Evolutionary conservation across 2,113 vertebrate species (phyloP).

Genomic region (Montifringilla adamsi): DNA sequence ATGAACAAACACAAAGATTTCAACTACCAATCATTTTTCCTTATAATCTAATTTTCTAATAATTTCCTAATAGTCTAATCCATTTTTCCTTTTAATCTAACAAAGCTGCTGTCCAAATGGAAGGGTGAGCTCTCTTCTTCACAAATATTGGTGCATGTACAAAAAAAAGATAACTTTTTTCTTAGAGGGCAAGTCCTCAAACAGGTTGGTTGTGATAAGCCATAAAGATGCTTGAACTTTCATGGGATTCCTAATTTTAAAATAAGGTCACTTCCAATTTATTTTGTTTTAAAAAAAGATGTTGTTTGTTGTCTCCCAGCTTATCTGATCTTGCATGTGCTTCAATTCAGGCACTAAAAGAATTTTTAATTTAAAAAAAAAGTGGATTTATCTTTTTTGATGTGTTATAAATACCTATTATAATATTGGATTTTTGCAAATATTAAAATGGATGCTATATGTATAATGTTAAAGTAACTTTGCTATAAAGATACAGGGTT

Average conservation of each 20-base stretch:
- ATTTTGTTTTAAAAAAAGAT: not conserved
- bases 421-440: not conserved
- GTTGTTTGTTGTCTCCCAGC: not conserved
- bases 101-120: no score
- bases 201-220: rapidly evolving
- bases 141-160: rapidly evolving
- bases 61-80: no score
- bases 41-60: not conserved
- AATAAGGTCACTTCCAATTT: not conserved
- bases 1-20: rapidly evolving
- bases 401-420: no score
- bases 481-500: no score
- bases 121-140: rapidly evolving
- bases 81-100: not conserved
- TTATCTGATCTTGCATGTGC: rapidly evolving
- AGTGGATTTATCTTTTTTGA: rapidly evolving
- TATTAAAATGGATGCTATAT: not conserved
- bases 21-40: not conserved
- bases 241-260: not conserved
- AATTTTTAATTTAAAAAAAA: not conserved
- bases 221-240: not conserved
- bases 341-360: not conserved
- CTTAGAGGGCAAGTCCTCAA: not conserved
- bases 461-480: not conserved
- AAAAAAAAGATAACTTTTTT: not conserved